phyloP scores from a whole-genome alignment of 35 echinoderm and acorn worm species.

The Apostichopus californicus region DNA sequence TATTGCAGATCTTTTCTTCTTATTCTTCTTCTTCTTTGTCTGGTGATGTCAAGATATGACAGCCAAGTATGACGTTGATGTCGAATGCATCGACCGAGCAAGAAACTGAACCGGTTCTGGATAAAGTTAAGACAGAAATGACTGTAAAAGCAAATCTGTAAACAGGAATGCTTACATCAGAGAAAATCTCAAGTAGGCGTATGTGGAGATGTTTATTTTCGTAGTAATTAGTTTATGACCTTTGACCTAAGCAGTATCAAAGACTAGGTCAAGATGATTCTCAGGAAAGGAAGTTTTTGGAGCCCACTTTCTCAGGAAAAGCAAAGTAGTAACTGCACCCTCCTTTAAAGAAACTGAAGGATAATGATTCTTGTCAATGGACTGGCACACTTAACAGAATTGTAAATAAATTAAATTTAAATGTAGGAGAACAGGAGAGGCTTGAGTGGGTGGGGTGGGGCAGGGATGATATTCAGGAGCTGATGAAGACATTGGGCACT shows the following conservation, averaged over 20 bases:
- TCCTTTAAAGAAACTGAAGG: neutral
- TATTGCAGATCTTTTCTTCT: neutral
- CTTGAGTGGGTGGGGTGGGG: too few species aligned
- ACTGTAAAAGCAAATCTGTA: neutral
- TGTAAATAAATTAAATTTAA: too few species aligned
- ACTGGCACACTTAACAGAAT: too few species aligned
- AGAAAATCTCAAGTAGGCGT: neutral
- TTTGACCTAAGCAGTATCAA: conserved; percentile 1
- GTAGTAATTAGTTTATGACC: neutral
- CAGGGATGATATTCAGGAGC: too few species aligned
- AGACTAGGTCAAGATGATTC: neutral
- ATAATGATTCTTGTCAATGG: too few species aligned
- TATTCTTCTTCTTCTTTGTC: too few species aligned
- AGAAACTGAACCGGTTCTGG: neutral
- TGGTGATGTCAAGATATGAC: neutral
- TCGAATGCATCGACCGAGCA: neutral
- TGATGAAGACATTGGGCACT: too few species aligned
- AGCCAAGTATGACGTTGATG: neutral
- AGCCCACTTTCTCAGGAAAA: conserved; percentile 6
- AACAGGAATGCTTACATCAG: neutral
- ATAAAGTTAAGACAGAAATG: neutral
- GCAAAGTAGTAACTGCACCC: neutral
- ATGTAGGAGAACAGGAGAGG: too few species aligned
- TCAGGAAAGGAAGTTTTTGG: neutral
- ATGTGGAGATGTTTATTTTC: neutral